Evolutionary conservation across 2,113 vertebrate species (phyloP).

Genomic region (Gasterosteus aculeatus): DNA sequence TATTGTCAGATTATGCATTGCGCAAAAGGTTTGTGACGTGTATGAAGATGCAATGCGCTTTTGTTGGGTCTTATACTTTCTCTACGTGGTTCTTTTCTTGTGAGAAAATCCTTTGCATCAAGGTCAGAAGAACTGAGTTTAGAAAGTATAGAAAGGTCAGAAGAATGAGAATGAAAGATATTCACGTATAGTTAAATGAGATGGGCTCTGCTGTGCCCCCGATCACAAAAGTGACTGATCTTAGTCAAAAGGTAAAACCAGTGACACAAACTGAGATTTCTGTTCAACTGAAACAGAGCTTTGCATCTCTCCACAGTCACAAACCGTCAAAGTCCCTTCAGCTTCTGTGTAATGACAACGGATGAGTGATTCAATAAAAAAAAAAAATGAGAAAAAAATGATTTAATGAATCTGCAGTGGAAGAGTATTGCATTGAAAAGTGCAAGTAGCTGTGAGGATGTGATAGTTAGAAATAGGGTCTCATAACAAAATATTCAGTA

Average conservation of each 20-base stretch:
- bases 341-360: not conserved
- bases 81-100: not conserved
- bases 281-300: constrained; percentile 29
- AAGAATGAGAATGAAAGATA: not conserved
- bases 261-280: constrained; percentile 62
- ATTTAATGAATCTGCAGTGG: not conserved
- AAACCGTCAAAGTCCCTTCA: not conserved
- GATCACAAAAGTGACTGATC: constrained; percentile 22
- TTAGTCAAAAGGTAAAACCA: constrained; percentile 46
- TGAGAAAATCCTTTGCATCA: not conserved
- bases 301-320: not conserved
- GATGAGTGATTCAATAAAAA: not conserved
- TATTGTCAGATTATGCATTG: not conserved
- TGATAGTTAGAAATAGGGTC: not conserved
- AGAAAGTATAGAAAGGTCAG: no score
- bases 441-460: not conserved
- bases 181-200: constrained; percentile 16
- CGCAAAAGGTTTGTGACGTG: not conserved
- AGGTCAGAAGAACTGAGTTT: not conserved
- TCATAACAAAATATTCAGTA: not conserved
- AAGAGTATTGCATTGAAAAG: not conserved
- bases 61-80: not conserved
- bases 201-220: not conserved
- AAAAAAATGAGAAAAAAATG: not conserved
- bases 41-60: not conserved